Evolutionary conservation across 1,140 invertebrate genomes (phyloP), one percentile per base, ranked within the genome.

Genomic region (Cyphomyrmex costatus): DNA sequence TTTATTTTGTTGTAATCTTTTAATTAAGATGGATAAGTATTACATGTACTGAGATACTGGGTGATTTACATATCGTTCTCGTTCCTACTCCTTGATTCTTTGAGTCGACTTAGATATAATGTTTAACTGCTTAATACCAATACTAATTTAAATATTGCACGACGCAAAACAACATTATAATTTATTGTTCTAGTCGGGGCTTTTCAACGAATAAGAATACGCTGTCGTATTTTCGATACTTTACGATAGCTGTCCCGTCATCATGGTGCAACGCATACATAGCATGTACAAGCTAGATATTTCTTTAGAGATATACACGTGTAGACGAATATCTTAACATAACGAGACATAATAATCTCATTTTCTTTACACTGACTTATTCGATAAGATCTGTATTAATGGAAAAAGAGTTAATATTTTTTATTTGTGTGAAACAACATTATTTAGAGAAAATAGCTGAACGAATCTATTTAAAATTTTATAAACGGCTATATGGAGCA

Each of bases 111-210:
- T 30, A 12, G 24, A 46, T 27, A 33, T 63, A 19, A 19, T 2
- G 10, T 68, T 60, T 70, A 68, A 79, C 36, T 53, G 2, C 27
- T 86, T 86, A 24, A 86, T 24, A 51, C 14, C 12, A 53, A 12
- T 68, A 79, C 19, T 68, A 46, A 80, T 80, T 79, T 80, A 79
- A 27, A 51, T 71, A 80, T 80, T 66, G 27, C 65, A 14, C 36
- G 53, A 70, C 19, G 33, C 8, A 58, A 85, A 85, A 79, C 14
- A 16, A 60, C 30, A 36, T 68, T 36, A 19, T 68, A 68, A 79
- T 36, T 79, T 79, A 84, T 49, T 84, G 6, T 76, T 65, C 5
- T 19, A 73, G 36, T 49, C 56, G 2, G 12, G 19, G 58, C 8
- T 42, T 46, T 14, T 56, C 46, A 1, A 10, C 8, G 16, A 82